phyloP scores from a whole-genome alignment of 2,113 vertebrate genomes.

The Misgurnus mizolepis region DNA sequence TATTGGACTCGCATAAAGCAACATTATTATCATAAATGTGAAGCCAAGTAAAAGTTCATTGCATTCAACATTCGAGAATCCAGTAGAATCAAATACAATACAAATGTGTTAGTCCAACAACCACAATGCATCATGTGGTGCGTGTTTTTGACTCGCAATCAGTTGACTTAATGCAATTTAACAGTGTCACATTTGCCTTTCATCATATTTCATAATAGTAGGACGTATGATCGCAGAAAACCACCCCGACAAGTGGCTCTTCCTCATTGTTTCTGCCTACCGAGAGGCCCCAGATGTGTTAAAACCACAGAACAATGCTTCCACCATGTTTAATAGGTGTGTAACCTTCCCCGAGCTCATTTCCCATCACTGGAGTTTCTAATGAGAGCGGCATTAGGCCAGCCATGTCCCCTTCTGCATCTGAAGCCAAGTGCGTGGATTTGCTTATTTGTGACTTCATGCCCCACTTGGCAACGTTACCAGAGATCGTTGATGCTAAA shows the following conservation, averaged over 20 bases:
- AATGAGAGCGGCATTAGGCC: conserved; percentile 35
- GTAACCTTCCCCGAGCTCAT: conserved; percentile 42
- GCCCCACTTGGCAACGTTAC: conserved; percentile 49
- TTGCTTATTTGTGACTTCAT: conserved; percentile 40
- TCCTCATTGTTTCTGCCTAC: background rate
- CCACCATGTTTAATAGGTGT: conserved; percentile 59
- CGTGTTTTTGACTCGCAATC: conserved; percentile 30
- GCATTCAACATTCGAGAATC: background rate
- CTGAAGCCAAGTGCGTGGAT: conserved; percentile 44
- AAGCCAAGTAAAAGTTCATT: conserved; percentile 18
- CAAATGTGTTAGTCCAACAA: background rate
- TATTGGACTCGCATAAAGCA: conserved; percentile 1
- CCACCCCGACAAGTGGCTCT: conserved; percentile 48
- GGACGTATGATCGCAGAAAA: conserved; percentile 18
- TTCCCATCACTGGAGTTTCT: conserved; percentile 34
- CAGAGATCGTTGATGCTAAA: conserved; percentile 20
- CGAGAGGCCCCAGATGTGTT: conserved; percentile 56
- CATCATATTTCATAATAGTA: conserved; percentile 57
- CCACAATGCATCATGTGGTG: conserved; percentile 5
- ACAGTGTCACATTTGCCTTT: conserved; percentile 55
- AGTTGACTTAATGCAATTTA: conserved; percentile 63
- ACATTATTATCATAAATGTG: conserved; percentile 41
- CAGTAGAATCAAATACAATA: background rate
- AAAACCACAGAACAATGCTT: conserved; percentile 43
- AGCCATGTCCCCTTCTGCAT: conserved; percentile 43